phyloP scores from a whole-genome alignment of 2,888 invertebrate genomes.

The Drosophila tripunctata region DNA sequence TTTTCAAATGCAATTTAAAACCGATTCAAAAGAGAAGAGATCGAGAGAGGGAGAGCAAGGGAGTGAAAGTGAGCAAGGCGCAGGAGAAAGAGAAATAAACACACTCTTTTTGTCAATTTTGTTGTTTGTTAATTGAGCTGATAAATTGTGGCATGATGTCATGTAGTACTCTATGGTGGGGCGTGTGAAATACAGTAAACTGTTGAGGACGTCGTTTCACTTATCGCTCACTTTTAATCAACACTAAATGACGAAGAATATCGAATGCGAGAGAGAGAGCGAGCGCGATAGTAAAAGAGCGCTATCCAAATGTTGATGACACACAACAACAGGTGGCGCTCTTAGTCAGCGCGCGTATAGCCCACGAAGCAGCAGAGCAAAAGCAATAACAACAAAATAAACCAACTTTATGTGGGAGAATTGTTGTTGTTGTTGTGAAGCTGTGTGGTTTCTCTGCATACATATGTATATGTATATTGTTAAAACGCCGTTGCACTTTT shows the following conservation, averaged over 20 bases:
- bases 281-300: too few relatives aligned
- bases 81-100: not conserved
- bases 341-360: slow-evolving; percentile 62
- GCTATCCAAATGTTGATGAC: slow-evolving; percentile 40
- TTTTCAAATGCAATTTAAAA: slow-evolving; percentile 12
- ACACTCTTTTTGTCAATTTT: slow-evolving; percentile 2
- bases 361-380: not conserved
- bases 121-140: slow-evolving; percentile 47
- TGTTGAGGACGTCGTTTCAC: slow-evolving; percentile 11
- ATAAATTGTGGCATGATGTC: slow-evolving; percentile 65
- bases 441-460: not conserved
- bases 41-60: not conserved
- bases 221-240: slow-evolving; percentile 63
- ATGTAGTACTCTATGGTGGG: too few relatives aligned
- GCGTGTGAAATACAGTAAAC: slow-evolving; percentile 31
- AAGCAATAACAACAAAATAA: too few relatives aligned
- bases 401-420: slow-evolving; percentile 38
- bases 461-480: not conserved
- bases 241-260: slow-evolving; percentile 6
- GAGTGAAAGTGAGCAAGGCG: not conserved
- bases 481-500: slow-evolving; percentile 25
- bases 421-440: not conserved
- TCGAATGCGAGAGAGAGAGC: too few relatives aligned
- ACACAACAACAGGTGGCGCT: slow-evolving; percentile 69
- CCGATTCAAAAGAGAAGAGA: not conserved